Base-by-base conservation (phyloP, 2,797 vertebrate genomes). In the Sus cebifrons region DNA sequence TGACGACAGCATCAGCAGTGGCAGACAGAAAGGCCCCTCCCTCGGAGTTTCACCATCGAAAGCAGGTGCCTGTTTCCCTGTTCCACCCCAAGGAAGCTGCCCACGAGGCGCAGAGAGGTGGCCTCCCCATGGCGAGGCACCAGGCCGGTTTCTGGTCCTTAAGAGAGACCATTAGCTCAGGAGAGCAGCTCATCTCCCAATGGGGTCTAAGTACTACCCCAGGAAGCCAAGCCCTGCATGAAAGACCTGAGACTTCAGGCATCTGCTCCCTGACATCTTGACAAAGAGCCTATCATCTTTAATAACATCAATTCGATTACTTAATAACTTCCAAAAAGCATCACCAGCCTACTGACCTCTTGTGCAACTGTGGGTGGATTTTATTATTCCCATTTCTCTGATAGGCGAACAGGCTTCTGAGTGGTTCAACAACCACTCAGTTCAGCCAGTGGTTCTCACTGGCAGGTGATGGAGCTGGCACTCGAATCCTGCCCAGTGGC, bases 11-110 rank as follows among this genome's bases (percentile, higher is more conserved):
- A 75, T 56, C 62, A 27, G 74, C 83, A 60, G 87, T 44, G 77
- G 71, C 91, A 65, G 82, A 78, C 54, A 27, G 82, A 67, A 94
- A 74, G 85, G 88, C 92, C 95, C 93, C 64, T 9, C 65, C 94
- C 91, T 96, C 75, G 1, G 0, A 32, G 91, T 97, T 97, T 95
- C 95, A 93, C 82, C 91, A 94, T 64, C 6, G 0, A 91, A 85
- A 93, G 68, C 91, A 87, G 90, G 44, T 12, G 54, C 52, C 94
- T 93, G 16, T 40, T 78, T 75, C 86, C 32, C 77, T 67, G 71
- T 36, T 36, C 58, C 5, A 12, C 29, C 77, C 29, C 64, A 40
- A 2, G 1, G 11, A 91, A 58, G n/a, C 78, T 96, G 78, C 56
- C 56, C 92, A 85, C 67, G 2, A 85, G 62, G 77, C 74, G 9